These are phyloP conservation scores for Sarotherodon lohbergeri DNA, from an alignment of 2,113 vertebrate genomes.

Conservation along the genomic window DNA sequence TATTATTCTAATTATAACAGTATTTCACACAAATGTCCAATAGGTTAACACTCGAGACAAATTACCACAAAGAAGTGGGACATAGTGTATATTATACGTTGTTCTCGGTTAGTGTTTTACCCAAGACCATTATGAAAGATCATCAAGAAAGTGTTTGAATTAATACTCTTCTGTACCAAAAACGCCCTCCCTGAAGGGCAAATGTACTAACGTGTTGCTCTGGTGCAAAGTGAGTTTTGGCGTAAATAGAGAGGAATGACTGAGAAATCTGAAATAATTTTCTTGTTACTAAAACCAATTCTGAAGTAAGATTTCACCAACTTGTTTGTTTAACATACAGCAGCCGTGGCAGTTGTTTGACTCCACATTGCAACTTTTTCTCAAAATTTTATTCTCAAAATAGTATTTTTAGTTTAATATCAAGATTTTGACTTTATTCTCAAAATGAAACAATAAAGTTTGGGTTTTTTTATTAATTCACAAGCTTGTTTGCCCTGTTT, in stretches of 20 bases:
- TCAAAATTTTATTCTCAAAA: no score
- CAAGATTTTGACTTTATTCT: background rate
- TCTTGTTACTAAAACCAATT: background rate
- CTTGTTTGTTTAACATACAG: background rate
- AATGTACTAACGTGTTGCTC: background rate
- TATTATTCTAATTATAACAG: background rate
- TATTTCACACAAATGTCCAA: background rate
- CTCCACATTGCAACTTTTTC: background rate
- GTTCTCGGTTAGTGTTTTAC: background rate
- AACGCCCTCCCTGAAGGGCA: background rate
- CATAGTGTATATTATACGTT: background rate
- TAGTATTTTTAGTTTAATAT: background rate
- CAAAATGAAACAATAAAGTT: background rate
- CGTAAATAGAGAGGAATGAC: background rate
- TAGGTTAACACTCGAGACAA: background rate
- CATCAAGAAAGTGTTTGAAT: background rate
- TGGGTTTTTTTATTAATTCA: fast-evolving
- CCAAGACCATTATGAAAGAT: background rate
- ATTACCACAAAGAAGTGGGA: background rate
- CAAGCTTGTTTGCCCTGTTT: background rate
- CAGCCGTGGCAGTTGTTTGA: background rate
- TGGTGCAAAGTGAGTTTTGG: background rate
- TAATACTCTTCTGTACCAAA: background rate
- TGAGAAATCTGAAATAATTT: background rate
- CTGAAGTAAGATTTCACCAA: background rate